Percentiles rank a stretch among this genome's conserved stretches.
Evolutionary conservation across 2,113 vertebrate genomes (phyloP).

Genomic region (Cygnus buccinator): DNA sequence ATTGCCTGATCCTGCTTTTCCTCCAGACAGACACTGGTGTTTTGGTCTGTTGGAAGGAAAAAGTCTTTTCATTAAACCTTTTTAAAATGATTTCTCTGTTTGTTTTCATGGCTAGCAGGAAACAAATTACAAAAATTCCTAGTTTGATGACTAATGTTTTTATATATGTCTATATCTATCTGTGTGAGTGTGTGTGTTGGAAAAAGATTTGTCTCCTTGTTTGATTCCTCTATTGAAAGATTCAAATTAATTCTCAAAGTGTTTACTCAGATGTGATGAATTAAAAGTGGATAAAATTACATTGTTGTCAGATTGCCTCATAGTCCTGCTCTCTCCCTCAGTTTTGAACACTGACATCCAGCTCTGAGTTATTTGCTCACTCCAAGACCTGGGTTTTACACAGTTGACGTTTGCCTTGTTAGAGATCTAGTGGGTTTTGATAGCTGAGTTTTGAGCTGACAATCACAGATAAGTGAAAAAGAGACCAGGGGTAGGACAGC

Average conservation of each 20-base stretch:
- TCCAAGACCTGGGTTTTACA: not conserved
- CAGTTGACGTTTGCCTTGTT: not conserved
- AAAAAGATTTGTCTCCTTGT: not conserved
- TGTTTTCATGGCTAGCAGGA: not conserved
- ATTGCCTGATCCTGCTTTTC: not conserved
- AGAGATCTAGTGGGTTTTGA: not conserved
- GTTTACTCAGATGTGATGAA: constrained; percentile 47
- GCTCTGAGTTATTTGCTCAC: not conserved
- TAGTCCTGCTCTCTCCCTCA: not conserved
- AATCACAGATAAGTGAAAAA: not conserved
- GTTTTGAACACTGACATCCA: not conserved
- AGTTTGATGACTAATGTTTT: constrained; percentile 1
- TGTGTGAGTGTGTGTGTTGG: not conserved
- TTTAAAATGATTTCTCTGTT: not conserved
- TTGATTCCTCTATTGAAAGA: not conserved
- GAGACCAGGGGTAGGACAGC: accelerated
- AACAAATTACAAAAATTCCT: not conserved
- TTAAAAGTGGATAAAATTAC: constrained; percentile 25
- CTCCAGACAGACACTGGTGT: not conserved
- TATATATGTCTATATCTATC: not conserved
- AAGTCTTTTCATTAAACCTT: not conserved
- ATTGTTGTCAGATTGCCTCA: constrained; percentile 6
- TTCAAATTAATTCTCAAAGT: constrained; percentile 3
- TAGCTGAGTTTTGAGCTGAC: not conserved
- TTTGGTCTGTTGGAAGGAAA: not conserved